Evolutionary conservation across 1,140 invertebrate species (phyloP), one percentile per base, ranked within the genome.

Genomic region (Aphelenchoides fujianensis): DNA sequence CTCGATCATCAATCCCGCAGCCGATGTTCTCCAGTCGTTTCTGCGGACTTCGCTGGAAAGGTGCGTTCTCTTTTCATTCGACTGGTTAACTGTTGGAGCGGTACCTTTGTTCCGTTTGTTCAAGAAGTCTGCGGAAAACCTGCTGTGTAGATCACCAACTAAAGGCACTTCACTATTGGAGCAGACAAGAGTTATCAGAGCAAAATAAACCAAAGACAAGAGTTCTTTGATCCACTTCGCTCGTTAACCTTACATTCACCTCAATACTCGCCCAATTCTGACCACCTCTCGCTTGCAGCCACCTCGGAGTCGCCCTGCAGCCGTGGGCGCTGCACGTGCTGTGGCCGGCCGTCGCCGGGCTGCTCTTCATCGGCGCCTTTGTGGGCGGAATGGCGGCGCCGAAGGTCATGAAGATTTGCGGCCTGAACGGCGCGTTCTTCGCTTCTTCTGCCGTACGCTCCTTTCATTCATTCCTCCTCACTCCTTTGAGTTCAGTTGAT

Each of bases 341-440:
- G 2, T 74, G 73, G 73, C 68, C 73, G 7, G 54, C 68, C 2
- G 68, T 74, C 32, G 73, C 73, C 16, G 73, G 73, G 16, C 34
- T 74, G 9, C 68, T 74, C 19, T 74, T 74, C 48, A 61, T 77
- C 23, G 73, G 73, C 2, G 64, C 73, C 19, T 63, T 77, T 2
- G 23, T 72, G 16, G 73, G 73, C 23, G 73, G 37, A 31, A 16
- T 76, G 3, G n/a, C 59, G 27, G 31, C 74, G 3, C 68, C 74
- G 27, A 12, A 19, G 3, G 35, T 70, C 9, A 70, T 75, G 28
- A 28, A 48, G n/a, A 28, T 31, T 16, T 37, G 54, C 19, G 72
- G 71, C 19, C 23, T 73, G n/a, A 32, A 27, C 12, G 19, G 27
- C 3, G 32, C 30, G 27, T 75, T 73, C 31, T 41, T n/a, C 41